phyloP scores from a whole-genome alignment of 2,797 vertebrate species.

The Glossophaga mutica region DNA sequence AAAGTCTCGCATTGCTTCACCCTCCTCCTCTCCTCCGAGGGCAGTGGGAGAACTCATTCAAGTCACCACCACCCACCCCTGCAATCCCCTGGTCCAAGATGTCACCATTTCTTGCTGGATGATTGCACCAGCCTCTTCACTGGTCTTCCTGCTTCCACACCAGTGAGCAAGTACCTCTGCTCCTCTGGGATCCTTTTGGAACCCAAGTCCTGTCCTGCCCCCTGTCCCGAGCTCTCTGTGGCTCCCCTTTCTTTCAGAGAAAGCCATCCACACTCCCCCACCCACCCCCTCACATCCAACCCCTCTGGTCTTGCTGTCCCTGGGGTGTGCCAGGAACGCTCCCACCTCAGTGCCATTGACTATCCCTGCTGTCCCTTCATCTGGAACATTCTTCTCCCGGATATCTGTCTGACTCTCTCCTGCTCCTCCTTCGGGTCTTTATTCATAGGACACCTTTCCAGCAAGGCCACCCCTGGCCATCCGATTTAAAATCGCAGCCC shows the following conservation, averaged over 20 bases:
- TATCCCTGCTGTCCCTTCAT: background rate
- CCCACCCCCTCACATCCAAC: no score
- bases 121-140: background rate
- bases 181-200: background rate
- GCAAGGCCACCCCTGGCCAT: background rate
- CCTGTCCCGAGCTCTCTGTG: no score
- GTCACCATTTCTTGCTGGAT: no score
- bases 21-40: background rate
- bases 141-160: no score
- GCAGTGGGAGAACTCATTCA: background rate
- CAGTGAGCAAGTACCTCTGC: background rate
- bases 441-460: background rate
- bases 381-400: background rate
- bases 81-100: rapidly evolving
- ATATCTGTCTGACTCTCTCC: background rate
- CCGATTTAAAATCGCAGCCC: background rate
- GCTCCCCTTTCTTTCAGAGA: background rate
- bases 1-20: background rate
- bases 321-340: no score
- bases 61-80: background rate
- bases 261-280: rapidly evolving
- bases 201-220: no score
- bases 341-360: background rate
- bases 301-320: background rate
- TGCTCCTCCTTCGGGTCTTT: background rate